These are phyloP conservation scores for Sebastes hopkinsi DNA, from an alignment of 2,797 vertebrate species.

Conservation along the genomic window DNA sequence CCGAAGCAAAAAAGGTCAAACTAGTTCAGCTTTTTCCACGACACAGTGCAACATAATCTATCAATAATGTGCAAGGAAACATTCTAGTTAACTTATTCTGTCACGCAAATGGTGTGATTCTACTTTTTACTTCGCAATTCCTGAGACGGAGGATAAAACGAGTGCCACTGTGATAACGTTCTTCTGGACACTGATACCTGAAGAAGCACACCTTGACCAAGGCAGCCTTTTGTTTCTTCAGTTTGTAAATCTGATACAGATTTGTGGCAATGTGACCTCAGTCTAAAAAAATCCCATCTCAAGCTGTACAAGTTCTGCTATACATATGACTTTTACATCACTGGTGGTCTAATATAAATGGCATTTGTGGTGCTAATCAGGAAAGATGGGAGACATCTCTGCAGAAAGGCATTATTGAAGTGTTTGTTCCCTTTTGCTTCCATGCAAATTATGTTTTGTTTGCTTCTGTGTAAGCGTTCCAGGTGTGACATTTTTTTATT, in stretches of 20 bases:
- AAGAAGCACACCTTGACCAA: background rate
- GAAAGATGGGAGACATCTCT: background rate
- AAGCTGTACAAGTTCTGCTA: background rate
- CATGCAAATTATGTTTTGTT: conserved; percentile 1
- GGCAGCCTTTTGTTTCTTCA: background rate
- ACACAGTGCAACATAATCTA: background rate
- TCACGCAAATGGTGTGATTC: background rate
- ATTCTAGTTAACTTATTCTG: background rate
- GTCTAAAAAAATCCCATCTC: background rate
- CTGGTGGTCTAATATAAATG: background rate
- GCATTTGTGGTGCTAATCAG: background rate
- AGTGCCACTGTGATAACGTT: background rate
- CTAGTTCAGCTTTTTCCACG: background rate
- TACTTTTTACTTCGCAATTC: background rate
- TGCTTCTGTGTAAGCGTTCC: background rate
- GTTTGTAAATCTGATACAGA: background rate
- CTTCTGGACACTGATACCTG: background rate
- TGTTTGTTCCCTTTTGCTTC: background rate
- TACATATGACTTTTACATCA: background rate
- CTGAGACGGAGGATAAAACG: background rate
- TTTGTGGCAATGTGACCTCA: background rate
- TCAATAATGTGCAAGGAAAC: background rate
- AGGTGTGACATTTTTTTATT: conserved; percentile 22
- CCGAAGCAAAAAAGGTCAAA: background rate
- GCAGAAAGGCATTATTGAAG: background rate